These are phyloP conservation scores for Colistium nudipinnis DNA, from an alignment of 2,113 vertebrate genomes.

Conservation along the genomic window DNA sequence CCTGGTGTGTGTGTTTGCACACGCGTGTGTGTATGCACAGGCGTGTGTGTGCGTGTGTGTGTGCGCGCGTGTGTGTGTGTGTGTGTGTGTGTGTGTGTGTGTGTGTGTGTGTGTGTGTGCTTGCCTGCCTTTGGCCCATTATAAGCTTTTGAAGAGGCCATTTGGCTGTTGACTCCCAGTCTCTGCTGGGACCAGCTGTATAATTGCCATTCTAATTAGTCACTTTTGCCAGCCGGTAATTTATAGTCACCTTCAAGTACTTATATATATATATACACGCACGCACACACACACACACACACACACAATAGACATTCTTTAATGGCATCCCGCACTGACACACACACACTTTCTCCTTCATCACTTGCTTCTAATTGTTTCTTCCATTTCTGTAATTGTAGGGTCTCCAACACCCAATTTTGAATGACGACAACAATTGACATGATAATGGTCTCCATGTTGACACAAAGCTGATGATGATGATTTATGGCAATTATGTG, in stretches of 20 bases:
- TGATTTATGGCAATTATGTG: constrained; percentile 65
- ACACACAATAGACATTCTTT: constrained; percentile 16
- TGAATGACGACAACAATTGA: constrained; percentile 45
- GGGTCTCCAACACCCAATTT: constrained; percentile 53
- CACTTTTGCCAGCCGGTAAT: constrained; percentile 72
- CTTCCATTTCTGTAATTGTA: constrained; percentile 66
- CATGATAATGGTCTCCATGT: constrained; percentile 50
- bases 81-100: constrained; percentile 8
- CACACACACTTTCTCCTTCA: constrained; percentile 11
- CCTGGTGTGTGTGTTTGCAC: background rate
- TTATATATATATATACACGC: constrained; percentile 22
- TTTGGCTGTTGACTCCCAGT: constrained; percentile 72
- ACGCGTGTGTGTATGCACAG: constrained; percentile 1
- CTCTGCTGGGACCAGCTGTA: constrained; percentile 66
- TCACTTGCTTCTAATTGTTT: constrained; percentile 61
- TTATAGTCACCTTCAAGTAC: constrained; percentile 77
- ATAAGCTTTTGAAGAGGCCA: constrained; percentile 69
- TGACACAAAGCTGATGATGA: constrained; percentile 39
- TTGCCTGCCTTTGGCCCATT: constrained; percentile 46
- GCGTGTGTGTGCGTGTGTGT: background rate
- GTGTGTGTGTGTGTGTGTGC: constrained; percentile 32
- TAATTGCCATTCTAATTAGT: constrained; percentile 80
- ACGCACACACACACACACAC: constrained; percentile 13
- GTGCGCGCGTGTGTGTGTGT: constrained; percentile 4
- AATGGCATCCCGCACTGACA: no score